Evolutionary conservation across 2,797 vertebrate species (phyloP), one percentile per base, ranked within the genome.

Genomic region (Rhinoraja longicauda): DNA sequence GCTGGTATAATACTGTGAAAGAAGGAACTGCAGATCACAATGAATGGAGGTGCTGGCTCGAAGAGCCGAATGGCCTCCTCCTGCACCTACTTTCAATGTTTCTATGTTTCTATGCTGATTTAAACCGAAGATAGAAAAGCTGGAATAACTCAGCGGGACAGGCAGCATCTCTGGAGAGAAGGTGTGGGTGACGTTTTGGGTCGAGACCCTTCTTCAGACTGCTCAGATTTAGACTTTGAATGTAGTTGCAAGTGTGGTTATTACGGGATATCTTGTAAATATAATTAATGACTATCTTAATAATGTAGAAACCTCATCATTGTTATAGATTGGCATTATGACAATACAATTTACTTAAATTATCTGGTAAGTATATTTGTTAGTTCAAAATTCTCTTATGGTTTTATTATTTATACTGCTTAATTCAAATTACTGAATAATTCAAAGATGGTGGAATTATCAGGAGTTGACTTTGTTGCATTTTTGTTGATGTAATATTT

Each of bases 371-470:
- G 15, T 36, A 64, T 1, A n/a, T 36, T 21, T 88, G 12, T 67
- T 67, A 67, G 5, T n/a, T 64, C 64, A 45, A 88, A 88, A 32
- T 88, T 88, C 59, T 62, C 19, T 4, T 88, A 32, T 36, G 2
- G 24, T 36, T 4, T 62, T 88, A 12, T 84, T 84, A 88, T 21
- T 36, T 64, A 67, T 88, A 53, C 67, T 88, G 59, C 17, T 67
- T 88, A 8, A 64, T 88, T 9, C 59, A 88, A 64, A 88, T 88
- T 88, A 88, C 17, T 88, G 84, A 36, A 62, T 32, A 62, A n/a
- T 21, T 88, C 59, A 67, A 64, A 88, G 64, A 9, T 62, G 57
- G 5, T 29, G 36, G 84, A 88, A 67, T 88, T 88, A 67, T n/a
- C n/a, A 67, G n/a, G n/a, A 62, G 57, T 86, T 62, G 13, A 62